Conservation (phyloP, 1,140 invertebrate genomes). For the Anadara kagoshimensis region DNA sequence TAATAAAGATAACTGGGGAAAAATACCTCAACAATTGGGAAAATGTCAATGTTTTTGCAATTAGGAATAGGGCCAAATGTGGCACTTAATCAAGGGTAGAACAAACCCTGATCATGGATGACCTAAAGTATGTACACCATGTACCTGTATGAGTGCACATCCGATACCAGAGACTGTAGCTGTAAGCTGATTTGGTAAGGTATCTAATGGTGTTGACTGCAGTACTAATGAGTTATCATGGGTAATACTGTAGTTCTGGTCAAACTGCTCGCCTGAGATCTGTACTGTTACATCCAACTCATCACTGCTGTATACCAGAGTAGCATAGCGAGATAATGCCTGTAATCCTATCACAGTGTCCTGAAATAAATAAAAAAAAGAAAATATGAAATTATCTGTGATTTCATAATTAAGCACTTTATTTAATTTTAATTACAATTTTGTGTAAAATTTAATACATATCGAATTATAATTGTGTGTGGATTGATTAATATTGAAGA, state of each 20-base stretch:
- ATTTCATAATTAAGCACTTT: not conserved
- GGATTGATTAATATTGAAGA: too few relatives aligned
- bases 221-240: conserved; percentile 61
- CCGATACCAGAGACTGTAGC: conserved; percentile 87
- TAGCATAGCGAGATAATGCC: conserved; percentile 72
- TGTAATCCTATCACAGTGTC: conserved; percentile 76
- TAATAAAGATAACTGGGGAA: too few relatives aligned
- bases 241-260: conserved; percentile 47
- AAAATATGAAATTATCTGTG: too few relatives aligned
- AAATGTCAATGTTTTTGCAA: too few relatives aligned
- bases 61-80: too few relatives aligned
- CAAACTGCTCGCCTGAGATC: conserved; percentile 14
- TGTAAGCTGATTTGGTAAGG: conserved; percentile 41
- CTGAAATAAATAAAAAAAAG: conserved; percentile 25
- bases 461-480: too few relatives aligned
- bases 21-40: too few relatives aligned
- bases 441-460: too few relatives aligned
- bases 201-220: conserved; percentile 34
- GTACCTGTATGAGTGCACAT: conserved; percentile 85
- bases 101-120: too few relatives aligned
- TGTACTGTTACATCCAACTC: conserved; percentile 31
- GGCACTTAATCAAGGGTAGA: too few relatives aligned
- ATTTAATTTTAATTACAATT: not conserved
- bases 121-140: too few relatives aligned
- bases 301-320: conserved; percentile 44